Evolutionary conservation across 2,797 vertebrate species (phyloP).

Genomic region (Ispidina lecontei): DNA sequence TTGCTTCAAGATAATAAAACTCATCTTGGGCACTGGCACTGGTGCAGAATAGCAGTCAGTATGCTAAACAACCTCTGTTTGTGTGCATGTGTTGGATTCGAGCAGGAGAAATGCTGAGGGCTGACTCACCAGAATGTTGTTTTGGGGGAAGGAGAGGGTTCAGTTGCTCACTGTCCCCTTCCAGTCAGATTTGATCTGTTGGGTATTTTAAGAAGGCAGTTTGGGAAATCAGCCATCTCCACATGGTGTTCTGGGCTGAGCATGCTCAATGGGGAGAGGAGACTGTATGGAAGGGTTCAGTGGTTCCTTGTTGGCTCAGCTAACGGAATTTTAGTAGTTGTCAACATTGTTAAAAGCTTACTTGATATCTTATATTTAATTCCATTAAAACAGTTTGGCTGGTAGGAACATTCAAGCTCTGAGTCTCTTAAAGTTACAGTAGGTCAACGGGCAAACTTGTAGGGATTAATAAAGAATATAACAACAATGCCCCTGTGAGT

Average conservation of each 20-base stretch:
- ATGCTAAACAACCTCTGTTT: not conserved
- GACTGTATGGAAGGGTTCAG: not conserved
- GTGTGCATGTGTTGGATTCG: not conserved
- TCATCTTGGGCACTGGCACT: not conserved
- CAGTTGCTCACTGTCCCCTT: not conserved
- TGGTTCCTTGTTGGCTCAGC: not conserved
- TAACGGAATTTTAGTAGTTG: not conserved
- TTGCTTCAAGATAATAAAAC: not conserved
- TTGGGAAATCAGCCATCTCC: not conserved
- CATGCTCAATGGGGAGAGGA: not conserved
- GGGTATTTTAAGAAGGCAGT: not conserved
- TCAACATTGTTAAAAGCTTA: slow-evolving; percentile 21
- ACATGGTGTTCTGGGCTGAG: not conserved
- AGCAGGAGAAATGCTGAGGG: not conserved
- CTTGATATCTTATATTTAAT: not conserved
- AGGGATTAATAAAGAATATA: not conserved
- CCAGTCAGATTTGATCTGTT: not conserved
- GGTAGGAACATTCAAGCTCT: not conserved
- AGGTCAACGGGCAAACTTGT: not conserved
- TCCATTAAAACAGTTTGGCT: not conserved
- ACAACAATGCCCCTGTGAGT: not conserved
- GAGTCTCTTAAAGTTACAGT: not conserved
- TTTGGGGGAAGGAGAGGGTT: not conserved
- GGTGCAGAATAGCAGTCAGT: not conserved
- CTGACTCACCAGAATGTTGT: not conserved